These are phyloP conservation scores for Aphelocoma californica DNA, from an alignment of 2,797 vertebrate species.

Conservation along the genomic window DNA sequence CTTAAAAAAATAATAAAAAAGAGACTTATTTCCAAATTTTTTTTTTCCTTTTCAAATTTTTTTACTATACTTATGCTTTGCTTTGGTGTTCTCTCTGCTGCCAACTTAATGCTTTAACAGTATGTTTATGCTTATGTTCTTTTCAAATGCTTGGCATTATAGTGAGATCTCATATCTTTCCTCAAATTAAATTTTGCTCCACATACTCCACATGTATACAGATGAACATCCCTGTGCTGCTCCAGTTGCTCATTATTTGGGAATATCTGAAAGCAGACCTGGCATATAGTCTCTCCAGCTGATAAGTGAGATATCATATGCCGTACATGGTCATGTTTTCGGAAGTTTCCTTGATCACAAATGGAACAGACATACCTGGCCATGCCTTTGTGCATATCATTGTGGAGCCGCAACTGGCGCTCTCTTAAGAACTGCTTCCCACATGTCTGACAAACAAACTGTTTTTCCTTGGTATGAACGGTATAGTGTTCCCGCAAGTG, in stretches of 20 bases:
- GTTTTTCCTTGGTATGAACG: slow-evolving; percentile 98
- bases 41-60: slow-evolving; percentile 36
- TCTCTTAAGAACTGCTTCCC: slow-evolving; percentile 98
- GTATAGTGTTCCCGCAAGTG: slow-evolving; percentile 98
- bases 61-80: slow-evolving; percentile 75
- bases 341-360: slow-evolving; percentile 98
- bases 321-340: slow-evolving; percentile 97
- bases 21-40: slow-evolving; percentile 42
- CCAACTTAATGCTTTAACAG: slow-evolving; percentile 67
- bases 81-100: slow-evolving; percentile 80
- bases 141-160: slow-evolving; percentile 94
- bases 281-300: slow-evolving; percentile 96
- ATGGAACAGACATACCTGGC: slow-evolving; percentile 97
- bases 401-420: slow-evolving; percentile 94
- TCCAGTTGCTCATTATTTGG: slow-evolving; percentile 92
- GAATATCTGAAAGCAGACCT: slow-evolving; percentile 99
- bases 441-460: slow-evolving; percentile 97
- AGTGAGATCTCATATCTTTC: slow-evolving; percentile 98
- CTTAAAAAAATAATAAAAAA: slow-evolving; percentile 68
- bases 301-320: slow-evolving; percentile 99
- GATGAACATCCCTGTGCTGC: slow-evolving; percentile 97
- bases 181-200: slow-evolving; percentile 98
- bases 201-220: slow-evolving; percentile 97
- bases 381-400: slow-evolving; percentile 99
- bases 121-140: slow-evolving; percentile 75